phyloP scores from a whole-genome alignment of 2,888 invertebrate species.

The Pollenia amentaria region DNA sequence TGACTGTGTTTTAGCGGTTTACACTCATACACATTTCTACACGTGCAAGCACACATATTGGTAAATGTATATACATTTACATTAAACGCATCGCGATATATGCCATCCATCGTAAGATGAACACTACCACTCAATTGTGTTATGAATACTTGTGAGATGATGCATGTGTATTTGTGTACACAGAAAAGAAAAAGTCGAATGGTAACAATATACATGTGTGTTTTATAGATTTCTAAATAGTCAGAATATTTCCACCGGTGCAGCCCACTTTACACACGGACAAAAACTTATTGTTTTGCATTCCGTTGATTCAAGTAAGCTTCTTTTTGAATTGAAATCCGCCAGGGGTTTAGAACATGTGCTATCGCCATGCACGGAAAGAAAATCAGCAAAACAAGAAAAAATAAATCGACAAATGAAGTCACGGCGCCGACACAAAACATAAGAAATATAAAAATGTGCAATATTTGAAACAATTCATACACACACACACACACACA shows the following conservation, averaged over 20 bases:
- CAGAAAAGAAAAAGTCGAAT: constrained; percentile 24
- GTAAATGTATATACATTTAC: constrained; percentile 15
- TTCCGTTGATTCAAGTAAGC: constrained; percentile 72
- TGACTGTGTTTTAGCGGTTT: constrained; percentile 62
- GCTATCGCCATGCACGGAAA: constrained; percentile 66
- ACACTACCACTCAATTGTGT: constrained; percentile 4
- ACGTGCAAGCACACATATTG: constrained; percentile 11
- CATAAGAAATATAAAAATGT: constrained; percentile 21
- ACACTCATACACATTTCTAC: constrained; percentile 2
- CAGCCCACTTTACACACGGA: constrained; percentile 63
- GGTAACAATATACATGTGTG: background rate
- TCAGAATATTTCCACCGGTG: constrained; percentile 48
- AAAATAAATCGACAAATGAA: constrained; percentile 71
- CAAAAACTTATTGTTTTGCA: constrained; percentile 74
- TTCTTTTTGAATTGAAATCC: constrained; percentile 68
- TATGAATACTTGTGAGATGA: background rate
- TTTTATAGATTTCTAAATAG: constrained; percentile 1
- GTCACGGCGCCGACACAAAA: constrained; percentile 64
- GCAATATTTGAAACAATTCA: background rate
- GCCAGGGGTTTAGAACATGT: constrained; percentile 59
- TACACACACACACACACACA: background rate
- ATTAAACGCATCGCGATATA: constrained; percentile 36
- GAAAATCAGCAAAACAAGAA: constrained; percentile 40
- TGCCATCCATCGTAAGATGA: constrained; percentile 44
- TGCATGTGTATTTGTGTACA: constrained; percentile 16